Percentiles rank a stretch among this genome's conserved stretches.
Conservation (phyloP, 2,888 invertebrate genomes). For the Dryocosmus kuriphilus region DNA sequence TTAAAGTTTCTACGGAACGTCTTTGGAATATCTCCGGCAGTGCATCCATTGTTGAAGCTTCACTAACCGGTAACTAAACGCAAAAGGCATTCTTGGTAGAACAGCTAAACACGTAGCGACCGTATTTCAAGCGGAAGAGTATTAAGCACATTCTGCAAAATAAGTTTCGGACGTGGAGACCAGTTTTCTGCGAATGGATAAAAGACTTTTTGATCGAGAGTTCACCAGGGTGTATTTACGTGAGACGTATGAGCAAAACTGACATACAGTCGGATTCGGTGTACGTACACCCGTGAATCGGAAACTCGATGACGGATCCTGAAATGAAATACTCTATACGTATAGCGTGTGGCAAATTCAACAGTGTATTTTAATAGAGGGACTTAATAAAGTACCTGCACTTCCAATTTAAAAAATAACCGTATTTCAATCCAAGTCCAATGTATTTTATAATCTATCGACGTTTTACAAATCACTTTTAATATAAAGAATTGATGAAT, state of each 20-base stretch:
- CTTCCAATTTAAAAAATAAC: slow-evolving; percentile 16
- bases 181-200: slow-evolving; percentile 53
- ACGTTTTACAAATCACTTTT: too few relatives aligned
- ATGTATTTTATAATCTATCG: too few relatives aligned
- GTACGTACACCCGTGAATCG: slow-evolving; percentile 30
- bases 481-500: too few relatives aligned
- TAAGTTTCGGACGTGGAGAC: slow-evolving; percentile 54
- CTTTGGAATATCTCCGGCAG: background rate
- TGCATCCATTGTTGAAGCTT: background rate
- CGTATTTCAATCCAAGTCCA: too few relatives aligned
- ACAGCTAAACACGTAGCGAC: slow-evolving; percentile 47
- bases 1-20: slow-evolving; percentile 2
- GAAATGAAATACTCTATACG: slow-evolving; percentile 25
- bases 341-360: slow-evolving; percentile 17
- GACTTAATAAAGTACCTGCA: slow-evolving; percentile 20
- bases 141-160: slow-evolving; percentile 55
- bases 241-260: slow-evolving; percentile 50
- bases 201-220: slow-evolving; percentile 55
- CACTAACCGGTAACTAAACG: slow-evolving; percentile 1
- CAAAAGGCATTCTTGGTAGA: background rate
- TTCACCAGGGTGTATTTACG: slow-evolving; percentile 51
- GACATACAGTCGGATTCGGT: slow-evolving; percentile 39
- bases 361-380: slow-evolving; percentile 6
- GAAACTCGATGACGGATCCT: slow-evolving; percentile 27
- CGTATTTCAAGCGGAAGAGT: slow-evolving; percentile 51